phyloP scores from a whole-genome alignment of 2,888 invertebrate genomes.

The Macrostomum cliftonense region DNA sequence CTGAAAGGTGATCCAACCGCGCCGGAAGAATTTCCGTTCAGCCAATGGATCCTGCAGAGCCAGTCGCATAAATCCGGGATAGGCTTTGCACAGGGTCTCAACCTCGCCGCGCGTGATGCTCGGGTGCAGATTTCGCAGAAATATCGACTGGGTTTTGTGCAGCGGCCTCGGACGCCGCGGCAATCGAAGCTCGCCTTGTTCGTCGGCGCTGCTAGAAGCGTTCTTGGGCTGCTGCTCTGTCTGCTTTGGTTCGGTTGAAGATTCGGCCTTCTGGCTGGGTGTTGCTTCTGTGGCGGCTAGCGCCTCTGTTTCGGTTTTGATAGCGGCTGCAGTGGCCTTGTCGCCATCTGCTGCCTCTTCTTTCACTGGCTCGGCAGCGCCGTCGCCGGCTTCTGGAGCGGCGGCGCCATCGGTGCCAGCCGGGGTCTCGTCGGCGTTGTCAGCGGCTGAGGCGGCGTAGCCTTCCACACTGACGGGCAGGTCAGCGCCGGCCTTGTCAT shows the following conservation, averaged over 20 bases:
- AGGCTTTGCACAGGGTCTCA: conserved; percentile 28
- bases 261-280: too few relatives aligned
- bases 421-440: not conserved
- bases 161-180: conserved; percentile 41
- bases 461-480: not conserved
- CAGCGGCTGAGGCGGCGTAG: not conserved
- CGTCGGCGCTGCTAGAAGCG: too few relatives aligned
- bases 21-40: conserved; percentile 79
- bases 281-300: not conserved
- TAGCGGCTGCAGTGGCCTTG: conserved; percentile 5
- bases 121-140: conserved; percentile 80
- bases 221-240: conserved; percentile 16
- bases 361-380: too few relatives aligned
- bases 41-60: conserved; percentile 90
- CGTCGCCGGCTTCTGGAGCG: too few relatives aligned
- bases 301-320: too few relatives aligned
- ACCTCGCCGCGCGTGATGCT: conserved; percentile 63
- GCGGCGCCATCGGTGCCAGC: conserved; percentile 15
- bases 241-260: conserved; percentile 11
- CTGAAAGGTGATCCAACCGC: conserved; percentile 94
- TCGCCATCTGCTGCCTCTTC: too few relatives aligned
- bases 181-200: not conserved
- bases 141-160: conserved; percentile 89
- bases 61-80: conserved; percentile 77
- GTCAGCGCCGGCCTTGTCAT: not conserved